These are phyloP conservation scores for Nesospiza acunhae DNA, from an alignment of 2,113 vertebrate species.

Conservation along the genomic window DNA sequence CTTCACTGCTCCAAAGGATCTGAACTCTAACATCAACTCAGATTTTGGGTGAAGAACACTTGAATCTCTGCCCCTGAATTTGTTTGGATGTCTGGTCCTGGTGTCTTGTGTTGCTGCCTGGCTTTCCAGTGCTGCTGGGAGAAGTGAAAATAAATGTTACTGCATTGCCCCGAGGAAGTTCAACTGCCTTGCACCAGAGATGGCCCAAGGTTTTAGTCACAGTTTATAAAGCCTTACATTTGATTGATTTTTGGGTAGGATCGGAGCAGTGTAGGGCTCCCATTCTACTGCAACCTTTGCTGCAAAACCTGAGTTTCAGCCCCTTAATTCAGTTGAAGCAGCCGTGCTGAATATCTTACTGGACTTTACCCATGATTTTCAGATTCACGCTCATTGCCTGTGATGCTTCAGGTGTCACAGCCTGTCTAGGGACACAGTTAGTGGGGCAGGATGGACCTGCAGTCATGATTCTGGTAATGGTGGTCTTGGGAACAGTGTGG, in stretches of 20 bases:
- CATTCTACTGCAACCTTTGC: neutral
- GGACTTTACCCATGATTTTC: neutral
- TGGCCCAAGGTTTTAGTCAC: neutral
- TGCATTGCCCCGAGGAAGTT: neutral
- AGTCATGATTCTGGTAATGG: neutral
- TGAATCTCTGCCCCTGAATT: neutral
- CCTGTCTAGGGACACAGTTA: neutral
- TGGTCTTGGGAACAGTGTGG: neutral
- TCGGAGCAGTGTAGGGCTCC: neutral
- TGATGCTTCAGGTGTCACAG: neutral
- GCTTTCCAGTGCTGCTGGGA: neutral
- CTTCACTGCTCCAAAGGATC: neutral
- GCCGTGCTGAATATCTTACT: neutral
- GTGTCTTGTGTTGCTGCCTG: neutral
- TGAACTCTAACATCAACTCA: neutral
- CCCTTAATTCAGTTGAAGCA: neutral
- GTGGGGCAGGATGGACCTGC: neutral
- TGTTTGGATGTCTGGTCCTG: neutral
- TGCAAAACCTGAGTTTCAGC: neutral
- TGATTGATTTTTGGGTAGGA: neutral
- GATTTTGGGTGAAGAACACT: neutral
- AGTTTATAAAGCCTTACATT: neutral
- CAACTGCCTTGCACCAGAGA: neutral
- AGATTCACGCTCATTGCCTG: neutral
- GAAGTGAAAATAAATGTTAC: neutral